phyloP scores from a whole-genome alignment of 2,113 vertebrate genomes.

The Tragelaphus scriptus region DNA sequence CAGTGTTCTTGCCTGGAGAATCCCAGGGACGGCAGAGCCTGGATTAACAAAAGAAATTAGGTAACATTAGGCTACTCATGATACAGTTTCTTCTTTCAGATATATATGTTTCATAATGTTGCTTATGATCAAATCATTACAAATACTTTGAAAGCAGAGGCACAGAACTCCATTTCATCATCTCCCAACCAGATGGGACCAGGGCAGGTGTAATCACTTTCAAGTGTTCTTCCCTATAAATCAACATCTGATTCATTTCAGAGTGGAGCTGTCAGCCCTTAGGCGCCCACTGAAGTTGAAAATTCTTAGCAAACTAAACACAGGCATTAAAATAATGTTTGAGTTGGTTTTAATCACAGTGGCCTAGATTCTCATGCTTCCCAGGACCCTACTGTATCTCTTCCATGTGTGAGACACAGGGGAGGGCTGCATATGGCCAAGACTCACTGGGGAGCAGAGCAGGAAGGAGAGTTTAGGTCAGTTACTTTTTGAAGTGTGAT shows the following conservation, averaged over 20 bases:
- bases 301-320: conserved; percentile 57
- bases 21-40: neutral
- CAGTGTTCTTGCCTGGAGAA: no score
- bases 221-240: conserved; percentile 34
- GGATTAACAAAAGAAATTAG: conserved; percentile 1
- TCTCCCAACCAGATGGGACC: neutral
- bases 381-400: conserved; percentile 26
- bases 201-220: conserved; percentile 50
- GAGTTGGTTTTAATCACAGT: conserved; percentile 62
- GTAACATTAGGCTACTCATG: neutral
- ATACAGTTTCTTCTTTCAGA: neutral
- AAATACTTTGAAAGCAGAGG: conserved; percentile 38
- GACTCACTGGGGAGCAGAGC: neutral
- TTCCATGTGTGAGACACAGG: conserved; percentile 37
- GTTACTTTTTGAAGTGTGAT: conserved; percentile 66
- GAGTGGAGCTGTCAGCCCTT: conserved; percentile 18
- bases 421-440: neutral
- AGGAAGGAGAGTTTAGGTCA: conserved; percentile 64
- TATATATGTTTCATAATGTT: neutral
- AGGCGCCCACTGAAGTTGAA: conserved; percentile 1
- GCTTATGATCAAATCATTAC: conserved; percentile 28
- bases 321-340: conserved; percentile 64
- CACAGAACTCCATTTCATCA: neutral
- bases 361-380: conserved; percentile 52
- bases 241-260: conserved; percentile 43